Base-by-base conservation (phyloP, 2,888 invertebrate species). In the Clostera curtula region DNA sequence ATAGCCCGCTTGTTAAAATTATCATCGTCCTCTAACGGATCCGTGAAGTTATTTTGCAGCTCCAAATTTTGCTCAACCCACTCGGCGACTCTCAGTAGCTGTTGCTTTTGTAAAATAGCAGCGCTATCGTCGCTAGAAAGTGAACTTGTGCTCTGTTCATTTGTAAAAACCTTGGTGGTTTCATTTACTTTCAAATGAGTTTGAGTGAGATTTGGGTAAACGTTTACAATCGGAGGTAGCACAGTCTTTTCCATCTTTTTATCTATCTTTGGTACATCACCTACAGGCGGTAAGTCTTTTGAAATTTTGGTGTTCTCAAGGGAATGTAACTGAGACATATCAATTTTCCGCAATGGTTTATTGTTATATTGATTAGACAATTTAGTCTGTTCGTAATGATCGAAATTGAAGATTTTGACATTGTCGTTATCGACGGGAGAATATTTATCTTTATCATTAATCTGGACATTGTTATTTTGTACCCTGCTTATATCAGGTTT, bases 51-150 rank as follows among this genome's bases (percentile, higher is more conserved):
- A 27, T 79, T 83, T 34, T 82, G 84, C 34, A 79, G 84, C 32
- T 83, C 85, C 55, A 87, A 62, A 49, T 88, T 90, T 44, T 87
- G 88, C 59, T 90, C 89, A 10, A 93, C 90, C 92, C 92, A 92
- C 49, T 93, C 91, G 0, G 91, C 92, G 6, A 93, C 92, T 43
- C 90, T 79, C 10, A 88, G 87, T 38, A 90, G 55, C 36, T 90
- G 90, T 36, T 88, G 88, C 12, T 88, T 86, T 28, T 88, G 85
- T 29, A 88, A 46, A 40, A 88, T 48, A 2, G 87, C 86, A 16
- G 85, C 84, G 38, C 85, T 85, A 28, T 85, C 85, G 26, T 85
- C 85, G 35, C 85, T 85, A 1, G 85, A 85, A 18, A 85, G 46
- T 0, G 85, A 85, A 42, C 85, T 85, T 2, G 83, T 84, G 35